These are phyloP conservation scores for Andrena trimmerana DNA, from an alignment of 2,888 invertebrate species.

Conservation along the genomic window DNA sequence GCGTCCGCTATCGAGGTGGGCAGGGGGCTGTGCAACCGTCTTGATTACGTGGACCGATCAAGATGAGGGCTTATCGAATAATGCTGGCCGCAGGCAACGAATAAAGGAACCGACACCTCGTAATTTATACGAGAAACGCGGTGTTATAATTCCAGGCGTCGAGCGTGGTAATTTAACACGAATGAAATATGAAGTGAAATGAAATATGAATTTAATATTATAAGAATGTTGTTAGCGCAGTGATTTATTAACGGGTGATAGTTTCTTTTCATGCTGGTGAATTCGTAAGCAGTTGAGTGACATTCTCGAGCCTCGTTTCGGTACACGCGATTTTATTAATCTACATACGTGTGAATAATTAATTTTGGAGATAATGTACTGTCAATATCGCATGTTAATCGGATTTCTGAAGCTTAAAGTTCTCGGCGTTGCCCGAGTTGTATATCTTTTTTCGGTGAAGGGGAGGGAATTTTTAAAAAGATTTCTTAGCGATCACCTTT, in stretches of 20 bases:
- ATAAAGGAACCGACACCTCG: constrained; percentile 37
- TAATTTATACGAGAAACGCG: constrained; percentile 34
- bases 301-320: no score
- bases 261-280: neutral
- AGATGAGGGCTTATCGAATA: constrained; percentile 41
- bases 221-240: constrained; percentile 29
- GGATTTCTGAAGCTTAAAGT: no score
- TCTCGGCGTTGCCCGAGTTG: no score
- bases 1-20: constrained; percentile 17
- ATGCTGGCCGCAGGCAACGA: constrained; percentile 3
- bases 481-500: no score
- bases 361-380: no score
- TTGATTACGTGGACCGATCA: constrained; percentile 50
- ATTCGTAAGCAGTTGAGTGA: neutral
- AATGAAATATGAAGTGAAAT: constrained; percentile 8
- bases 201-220: constrained; percentile 22
- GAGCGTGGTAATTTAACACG: constrained; percentile 1
- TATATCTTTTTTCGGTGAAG: no score
- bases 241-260: constrained; percentile 24
- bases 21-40: constrained; percentile 2
- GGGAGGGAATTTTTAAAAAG: no score
- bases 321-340: no score
- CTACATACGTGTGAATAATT: no score
- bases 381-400: no score
- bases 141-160: constrained; percentile 31